Evolutionary conservation across 2,797 vertebrate genomes (phyloP), one percentile per base, ranked within the genome.

Genomic region (Lithobates pipiens): DNA sequence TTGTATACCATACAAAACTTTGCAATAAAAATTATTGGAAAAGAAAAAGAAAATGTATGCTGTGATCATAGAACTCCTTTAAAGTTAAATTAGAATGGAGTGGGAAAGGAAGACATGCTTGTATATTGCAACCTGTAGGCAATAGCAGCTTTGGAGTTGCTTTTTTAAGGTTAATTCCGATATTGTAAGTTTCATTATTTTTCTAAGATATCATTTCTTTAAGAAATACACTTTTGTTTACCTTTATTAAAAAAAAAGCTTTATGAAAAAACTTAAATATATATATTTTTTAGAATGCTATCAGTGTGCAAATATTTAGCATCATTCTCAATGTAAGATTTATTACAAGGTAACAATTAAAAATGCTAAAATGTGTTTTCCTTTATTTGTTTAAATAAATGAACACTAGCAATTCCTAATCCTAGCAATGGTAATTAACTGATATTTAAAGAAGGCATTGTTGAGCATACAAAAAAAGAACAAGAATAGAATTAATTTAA

Each of bases 401-500:
- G 5, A 74, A 27, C 74, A n/a, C 36, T 70, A 44, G 23, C 70
- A 54, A 27, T 74, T 63, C 34, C 44, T 57, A 77, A 71, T 71
- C 44, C 23, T 50, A 63, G 5, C 42, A 10, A 23, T 77, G 34
- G 23, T 36, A 85, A 65, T 85, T 85, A 65, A 78, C 25, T 32
- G 39, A 10, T n/a, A 77, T 78, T 68, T 78, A 57, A 32, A 79
- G 25, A 65, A 74, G 36, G 70, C 23, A 57, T 46, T 79, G 54
- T 73, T 46, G 8, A 39, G 42, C 25, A 73, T 27, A 85, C 50
- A 85, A 78, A 23, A 23, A 15, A 70, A 70, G 36, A 50, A 36
- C 68, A 67, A 67, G 18, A 72, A 77, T 63, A 74, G 68, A 63
- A 79, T 79, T 50, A n/a, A 79, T 85, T 79, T 36, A 46, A 23